Conservation (phyloP, 2,797 vertebrate species). For the Phrynocephalus vlangalii region DNA sequence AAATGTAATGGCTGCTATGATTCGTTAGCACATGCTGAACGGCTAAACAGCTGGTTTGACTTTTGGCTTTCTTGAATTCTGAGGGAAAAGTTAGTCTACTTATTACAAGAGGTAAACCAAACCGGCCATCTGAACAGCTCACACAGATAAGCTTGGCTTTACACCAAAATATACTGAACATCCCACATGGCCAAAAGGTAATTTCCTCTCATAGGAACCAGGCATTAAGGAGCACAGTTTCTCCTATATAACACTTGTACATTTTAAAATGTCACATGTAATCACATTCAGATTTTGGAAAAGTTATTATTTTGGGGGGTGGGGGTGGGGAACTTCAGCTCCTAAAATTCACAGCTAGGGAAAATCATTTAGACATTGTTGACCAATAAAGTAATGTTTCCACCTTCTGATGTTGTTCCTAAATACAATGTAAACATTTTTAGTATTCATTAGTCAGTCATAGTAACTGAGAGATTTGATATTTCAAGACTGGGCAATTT, state of each 20-base stretch:
- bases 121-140: not conserved
- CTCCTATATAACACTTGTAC: not conserved
- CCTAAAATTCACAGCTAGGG: too few species aligned
- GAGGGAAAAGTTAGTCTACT: not conserved
- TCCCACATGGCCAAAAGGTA: not conserved
- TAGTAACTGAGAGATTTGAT: not conserved
- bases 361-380: too few species aligned
- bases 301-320: too few species aligned
- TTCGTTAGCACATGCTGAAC: not conserved
- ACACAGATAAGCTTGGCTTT: not conserved
- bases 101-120: not conserved
- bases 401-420: too few species aligned
- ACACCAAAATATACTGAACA: not conserved
- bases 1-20: not conserved
- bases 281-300: not conserved
- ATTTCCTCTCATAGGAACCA: not conserved
- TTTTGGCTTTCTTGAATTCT: not conserved
- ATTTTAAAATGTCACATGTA: not conserved
- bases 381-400: too few species aligned
- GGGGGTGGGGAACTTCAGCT: too few species aligned
- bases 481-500: too few species aligned
- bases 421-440: not conserved
- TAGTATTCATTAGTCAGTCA: not conserved
- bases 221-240: not conserved
- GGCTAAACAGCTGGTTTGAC: not conserved